Percentiles rank a stretch among this genome's conserved stretches.
phyloP scores from a whole-genome alignment of 2,113 vertebrate genomes.

The Lophura nycthemera region DNA sequence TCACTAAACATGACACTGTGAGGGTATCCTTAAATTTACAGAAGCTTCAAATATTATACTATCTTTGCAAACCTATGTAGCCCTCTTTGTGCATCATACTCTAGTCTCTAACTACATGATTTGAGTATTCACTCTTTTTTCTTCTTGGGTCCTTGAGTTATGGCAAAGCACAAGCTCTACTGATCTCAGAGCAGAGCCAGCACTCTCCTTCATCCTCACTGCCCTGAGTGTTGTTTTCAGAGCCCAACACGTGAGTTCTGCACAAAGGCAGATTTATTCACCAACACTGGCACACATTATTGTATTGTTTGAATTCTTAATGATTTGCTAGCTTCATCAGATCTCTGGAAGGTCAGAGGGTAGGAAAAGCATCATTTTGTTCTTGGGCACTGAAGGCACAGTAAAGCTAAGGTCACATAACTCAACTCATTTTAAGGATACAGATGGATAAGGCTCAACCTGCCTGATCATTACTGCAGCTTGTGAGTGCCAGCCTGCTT shows the following conservation, averaged over 20 bases:
- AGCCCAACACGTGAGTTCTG: accelerated
- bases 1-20: background rate
- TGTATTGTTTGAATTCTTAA: background rate
- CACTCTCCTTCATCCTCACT: accelerated
- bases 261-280: accelerated
- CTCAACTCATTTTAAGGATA: background rate
- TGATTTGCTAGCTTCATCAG: background rate
- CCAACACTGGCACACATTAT: accelerated
- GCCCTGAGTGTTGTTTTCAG: accelerated
- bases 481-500: background rate
- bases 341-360: background rate
- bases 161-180: background rate
- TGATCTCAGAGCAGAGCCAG: background rate
- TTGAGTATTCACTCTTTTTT: background rate
- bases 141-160: background rate
- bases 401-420: background rate
- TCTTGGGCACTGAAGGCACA: background rate
- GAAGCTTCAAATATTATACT: background rate
- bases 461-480: background rate
- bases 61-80: background rate
- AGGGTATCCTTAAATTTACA: background rate
- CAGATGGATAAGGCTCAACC: accelerated
- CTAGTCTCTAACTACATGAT: background rate
- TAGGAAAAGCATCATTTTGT: background rate
- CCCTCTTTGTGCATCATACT: background rate